These are phyloP conservation scores for Penaeus chinensis DNA, from an alignment of 1,140 invertebrate genomes.

Conservation along the genomic window DNA sequence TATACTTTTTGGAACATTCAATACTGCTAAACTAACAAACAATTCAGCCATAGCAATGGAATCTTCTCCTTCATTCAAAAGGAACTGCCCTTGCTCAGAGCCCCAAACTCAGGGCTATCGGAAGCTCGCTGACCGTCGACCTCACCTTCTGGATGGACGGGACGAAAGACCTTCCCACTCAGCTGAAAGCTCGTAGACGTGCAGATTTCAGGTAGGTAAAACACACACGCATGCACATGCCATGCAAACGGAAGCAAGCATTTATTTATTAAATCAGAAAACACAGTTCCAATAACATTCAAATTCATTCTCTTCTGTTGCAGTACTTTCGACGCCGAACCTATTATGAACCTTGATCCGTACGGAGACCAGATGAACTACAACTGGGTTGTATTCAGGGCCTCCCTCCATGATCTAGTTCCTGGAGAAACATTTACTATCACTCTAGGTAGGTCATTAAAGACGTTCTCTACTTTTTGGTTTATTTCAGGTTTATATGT, in stretches of 20 bases:
- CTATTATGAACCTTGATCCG: conserved; percentile 28
- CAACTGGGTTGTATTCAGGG: conserved; percentile 8
- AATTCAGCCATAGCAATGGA: too few species aligned
- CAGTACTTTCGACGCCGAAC: conserved; percentile 21
- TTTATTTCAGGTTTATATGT: too few species aligned
- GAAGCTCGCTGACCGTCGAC: background rate
- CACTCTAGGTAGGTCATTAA: conserved; percentile 21
- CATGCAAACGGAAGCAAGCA: too few species aligned
- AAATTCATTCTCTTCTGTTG: background rate
- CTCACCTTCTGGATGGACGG: conserved; percentile 47
- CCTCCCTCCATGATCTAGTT: background rate
- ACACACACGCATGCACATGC: too few species aligned
- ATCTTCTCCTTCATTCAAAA: background rate
- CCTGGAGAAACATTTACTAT: conserved; percentile 11
- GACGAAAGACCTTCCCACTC: background rate
- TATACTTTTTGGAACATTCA: too few species aligned
- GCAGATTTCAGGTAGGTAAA: conserved; percentile 2
- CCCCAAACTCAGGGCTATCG: conserved; percentile 7
- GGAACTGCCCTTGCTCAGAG: conserved; percentile 28
- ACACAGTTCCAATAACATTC: too few species aligned
- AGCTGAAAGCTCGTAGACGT: conserved; percentile 27
- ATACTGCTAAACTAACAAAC: too few species aligned
- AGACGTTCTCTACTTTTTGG: background rate
- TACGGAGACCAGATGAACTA: conserved; percentile 32
- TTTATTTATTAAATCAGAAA: too few species aligned